These are phyloP conservation scores for Australoheros facetus DNA, from an alignment of 2,797 vertebrate genomes.

Conservation along the genomic window DNA sequence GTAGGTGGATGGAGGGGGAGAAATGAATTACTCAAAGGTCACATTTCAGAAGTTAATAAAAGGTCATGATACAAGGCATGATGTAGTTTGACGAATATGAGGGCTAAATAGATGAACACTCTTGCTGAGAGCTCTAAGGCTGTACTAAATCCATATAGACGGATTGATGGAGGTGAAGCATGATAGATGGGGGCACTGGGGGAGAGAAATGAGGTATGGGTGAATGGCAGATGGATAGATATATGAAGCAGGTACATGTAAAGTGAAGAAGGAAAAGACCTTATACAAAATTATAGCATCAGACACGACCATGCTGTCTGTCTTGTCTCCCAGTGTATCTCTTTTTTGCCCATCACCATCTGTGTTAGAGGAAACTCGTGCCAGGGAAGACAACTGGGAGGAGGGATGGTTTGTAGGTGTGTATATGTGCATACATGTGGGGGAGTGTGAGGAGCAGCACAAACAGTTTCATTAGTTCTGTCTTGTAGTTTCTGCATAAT, in stretches of 20 bases:
- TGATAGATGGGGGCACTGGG: constrained; percentile 37
- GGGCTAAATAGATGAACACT: constrained; percentile 41
- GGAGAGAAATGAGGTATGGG: constrained; percentile 25
- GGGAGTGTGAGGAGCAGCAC: constrained; percentile 8
- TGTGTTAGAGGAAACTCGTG: constrained; percentile 53
- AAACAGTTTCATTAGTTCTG: constrained; percentile 1
- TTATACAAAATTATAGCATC: constrained; percentile 16
- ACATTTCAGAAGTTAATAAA: constrained; percentile 58
- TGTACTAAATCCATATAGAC: constrained; percentile 21
- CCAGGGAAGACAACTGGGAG: constrained; percentile 57
- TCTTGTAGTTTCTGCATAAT: not conserved
- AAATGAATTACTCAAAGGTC: constrained; percentile 54
- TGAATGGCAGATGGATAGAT: constrained; percentile 23
- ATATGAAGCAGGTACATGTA: constrained; percentile 3
- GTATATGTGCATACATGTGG: constrained; percentile 18
- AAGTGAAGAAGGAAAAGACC: constrained; percentile 9
- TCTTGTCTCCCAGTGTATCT: constrained; percentile 36
- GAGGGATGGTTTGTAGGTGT: constrained; percentile 19
- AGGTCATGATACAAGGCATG: constrained; percentile 46
- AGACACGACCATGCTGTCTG: constrained; percentile 21
- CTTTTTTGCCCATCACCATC: constrained; percentile 46
- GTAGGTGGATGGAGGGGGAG: not conserved
- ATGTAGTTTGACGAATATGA: constrained; percentile 28
- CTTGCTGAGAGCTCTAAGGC: constrained; percentile 20
- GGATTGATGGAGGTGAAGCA: constrained; percentile 32